These are phyloP conservation scores for Rhinolophus sinicus DNA, from an alignment of 2,113 vertebrate genomes.

Conservation along the genomic window DNA sequence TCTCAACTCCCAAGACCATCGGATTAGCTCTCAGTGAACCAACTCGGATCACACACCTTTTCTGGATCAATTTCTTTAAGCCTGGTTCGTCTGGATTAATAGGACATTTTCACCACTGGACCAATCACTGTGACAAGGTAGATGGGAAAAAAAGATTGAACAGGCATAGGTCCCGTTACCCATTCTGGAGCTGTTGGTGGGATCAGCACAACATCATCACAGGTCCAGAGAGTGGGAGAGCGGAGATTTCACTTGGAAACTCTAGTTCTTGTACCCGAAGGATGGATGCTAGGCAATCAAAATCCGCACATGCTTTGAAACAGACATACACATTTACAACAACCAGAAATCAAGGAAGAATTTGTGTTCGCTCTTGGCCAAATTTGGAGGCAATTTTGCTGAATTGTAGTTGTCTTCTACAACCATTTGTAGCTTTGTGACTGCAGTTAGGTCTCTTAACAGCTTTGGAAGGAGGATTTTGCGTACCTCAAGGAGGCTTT, in stretches of 20 bases:
- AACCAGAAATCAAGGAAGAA: background rate
- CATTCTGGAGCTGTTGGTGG: background rate
- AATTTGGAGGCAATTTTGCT: background rate
- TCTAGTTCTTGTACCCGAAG: background rate
- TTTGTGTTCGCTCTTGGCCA: background rate
- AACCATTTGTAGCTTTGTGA: background rate
- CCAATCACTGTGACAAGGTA: background rate
- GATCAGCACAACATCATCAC: background rate
- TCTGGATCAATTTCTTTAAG: background rate
- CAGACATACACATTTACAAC: background rate
- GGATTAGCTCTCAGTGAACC: background rate
- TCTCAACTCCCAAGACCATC: background rate
- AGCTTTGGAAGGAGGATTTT: slow-evolving; percentile 57
- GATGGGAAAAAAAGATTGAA: background rate
- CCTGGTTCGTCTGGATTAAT: background rate
- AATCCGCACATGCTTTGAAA: background rate
- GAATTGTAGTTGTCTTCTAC: background rate
- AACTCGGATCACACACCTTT: background rate
- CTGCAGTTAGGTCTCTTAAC: slow-evolving; percentile 61
- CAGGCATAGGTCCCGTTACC: background rate
- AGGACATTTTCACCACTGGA: background rate
- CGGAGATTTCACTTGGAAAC: background rate
- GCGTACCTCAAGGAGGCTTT: slow-evolving; percentile 69
- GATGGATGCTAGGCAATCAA: background rate
- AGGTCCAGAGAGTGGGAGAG: too few species aligned